These are phyloP conservation scores for Eriocheir sinensis DNA, from an alignment of 1,140 invertebrate species.

Conservation along the genomic window DNA sequence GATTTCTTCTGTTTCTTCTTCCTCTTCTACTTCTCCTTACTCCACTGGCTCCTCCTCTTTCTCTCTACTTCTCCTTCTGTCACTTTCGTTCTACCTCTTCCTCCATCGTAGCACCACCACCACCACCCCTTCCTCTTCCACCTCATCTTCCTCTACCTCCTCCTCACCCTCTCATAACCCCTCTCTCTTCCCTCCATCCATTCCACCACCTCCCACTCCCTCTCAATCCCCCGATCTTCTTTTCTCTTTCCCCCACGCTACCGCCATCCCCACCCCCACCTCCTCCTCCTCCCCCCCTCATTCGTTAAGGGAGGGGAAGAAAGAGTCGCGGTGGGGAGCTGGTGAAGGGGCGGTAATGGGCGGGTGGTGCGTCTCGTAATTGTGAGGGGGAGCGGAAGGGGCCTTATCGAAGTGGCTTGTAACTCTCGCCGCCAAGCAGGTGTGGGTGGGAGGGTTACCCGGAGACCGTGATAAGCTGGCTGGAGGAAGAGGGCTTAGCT, in stretches of 20 bases:
- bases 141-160: no score
- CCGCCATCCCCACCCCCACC: neutral
- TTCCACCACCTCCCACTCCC: neutral
- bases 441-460: slow-evolving; percentile 17
- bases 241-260: neutral
- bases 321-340: neutral
- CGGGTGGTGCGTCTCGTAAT: neutral
- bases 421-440: slow-evolving; percentile 9
- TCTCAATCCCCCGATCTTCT: no score
- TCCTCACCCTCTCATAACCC: no score
- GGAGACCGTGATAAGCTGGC: neutral
- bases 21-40: no score
- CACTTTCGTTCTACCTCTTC: no score
- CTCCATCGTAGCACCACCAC: neutral
- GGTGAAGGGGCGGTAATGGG: slow-evolving; percentile 10
- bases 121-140: no score
- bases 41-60: no score
- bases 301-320: neutral
- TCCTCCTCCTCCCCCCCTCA: neutral
- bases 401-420: slow-evolving; percentile 8
- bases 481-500: neutral
- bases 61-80: no score
- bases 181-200: neutral
- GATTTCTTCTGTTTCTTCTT: neutral
- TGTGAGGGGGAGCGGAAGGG: neutral